Base-by-base conservation (phyloP, 2,888 invertebrate species). In the Agapetus fuscipes region DNA sequence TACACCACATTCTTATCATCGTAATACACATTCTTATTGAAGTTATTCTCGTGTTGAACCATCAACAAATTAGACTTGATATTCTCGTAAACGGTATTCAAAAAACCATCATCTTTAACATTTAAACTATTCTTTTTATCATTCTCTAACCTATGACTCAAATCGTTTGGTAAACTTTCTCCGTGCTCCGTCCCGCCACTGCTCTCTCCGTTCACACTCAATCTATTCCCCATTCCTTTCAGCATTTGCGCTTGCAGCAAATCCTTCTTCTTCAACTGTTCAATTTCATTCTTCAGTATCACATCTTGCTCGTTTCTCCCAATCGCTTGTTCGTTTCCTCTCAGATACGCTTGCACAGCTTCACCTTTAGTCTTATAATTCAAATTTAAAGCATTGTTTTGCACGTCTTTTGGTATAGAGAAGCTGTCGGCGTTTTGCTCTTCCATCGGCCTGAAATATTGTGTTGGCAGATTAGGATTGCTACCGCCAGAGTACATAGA, bases 401-500 rank as follows among this genome's bases (percentile, higher is more conserved):
- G 20, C 9, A 20, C 4, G 9, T 20, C 20, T 20, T 20, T 20
- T 9, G 5, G 20, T 20, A 4, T 20, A 6, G 5, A 4, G 9
- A 6, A 6, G 9, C 9, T 20, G 20, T 6, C 9, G 4, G 20
- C 5, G 20, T 20, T 20, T 20, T 20, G 20, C 17, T 34, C 26
- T 2, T 24, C 14, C 25, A 16, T 4, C 15, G 34, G 34, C n/a
- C 26, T 17, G 25, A 34, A 34, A 16, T 34, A 34, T 27, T 37
- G 38, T 12, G 32, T 32, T 20, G 26, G 17, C 12, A 37, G 26
- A 37, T 37, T 41, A 2, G 37, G 7, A 24, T 25, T 28, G 34
- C 28, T 39, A 3, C 13, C 27, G 26, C 32, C 33, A 3, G 44
- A 37, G 30, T 47, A 43, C 2, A 41, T 33, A 9, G 44, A 39